Percentiles rank a stretch among this genome's conserved stretches.
phyloP scores from a whole-genome alignment of 2,113 vertebrate genomes.

The Zosterops lateralis region DNA sequence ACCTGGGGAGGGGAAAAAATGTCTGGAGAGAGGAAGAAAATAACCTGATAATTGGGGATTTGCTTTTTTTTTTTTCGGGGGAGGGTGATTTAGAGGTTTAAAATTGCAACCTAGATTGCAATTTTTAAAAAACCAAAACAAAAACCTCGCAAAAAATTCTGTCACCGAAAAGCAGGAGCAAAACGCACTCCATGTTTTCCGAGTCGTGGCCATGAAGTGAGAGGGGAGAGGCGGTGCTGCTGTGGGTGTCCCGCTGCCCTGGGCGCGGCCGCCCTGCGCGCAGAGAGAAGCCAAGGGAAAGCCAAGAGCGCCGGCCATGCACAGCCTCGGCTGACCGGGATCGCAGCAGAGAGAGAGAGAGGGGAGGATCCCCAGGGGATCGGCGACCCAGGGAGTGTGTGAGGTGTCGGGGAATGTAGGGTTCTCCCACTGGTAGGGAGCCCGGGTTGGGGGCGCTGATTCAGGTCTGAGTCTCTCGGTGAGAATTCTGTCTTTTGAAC shows the following conservation, averaged over 20 bases:
- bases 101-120: slow-evolving; percentile 1
- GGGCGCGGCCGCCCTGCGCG: not conserved
- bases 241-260: slow-evolving; percentile 15
- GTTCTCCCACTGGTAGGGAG: not conserved
- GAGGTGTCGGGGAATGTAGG: slow-evolving; percentile 45
- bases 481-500: not conserved
- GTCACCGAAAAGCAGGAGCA: not conserved
- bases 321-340: slow-evolving; percentile 30
- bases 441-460: not conserved
- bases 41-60: slow-evolving; percentile 34
- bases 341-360: not conserved
- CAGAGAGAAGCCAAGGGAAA: not conserved
- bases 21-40: slow-evolving; percentile 66
- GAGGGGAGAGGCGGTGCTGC: not conserved
- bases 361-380: slow-evolving; percentile 42
- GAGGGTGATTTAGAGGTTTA: not conserved
- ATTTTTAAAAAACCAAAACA: not conserved
- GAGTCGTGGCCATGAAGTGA: slow-evolving; percentile 70
- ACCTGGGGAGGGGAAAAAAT: slow-evolving; percentile 30
- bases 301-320: slow-evolving; percentile 50
- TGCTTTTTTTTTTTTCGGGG: not conserved
- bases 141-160: not conserved
- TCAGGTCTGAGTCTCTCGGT: slow-evolving; percentile 27
- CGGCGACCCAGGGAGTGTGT: slow-evolving; percentile 8
- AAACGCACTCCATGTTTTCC: not conserved